Evolutionary conservation across 2,888 invertebrate genomes (phyloP), one percentile per base, ranked within the genome.

Genomic region (Drosophila affinis): DNA sequence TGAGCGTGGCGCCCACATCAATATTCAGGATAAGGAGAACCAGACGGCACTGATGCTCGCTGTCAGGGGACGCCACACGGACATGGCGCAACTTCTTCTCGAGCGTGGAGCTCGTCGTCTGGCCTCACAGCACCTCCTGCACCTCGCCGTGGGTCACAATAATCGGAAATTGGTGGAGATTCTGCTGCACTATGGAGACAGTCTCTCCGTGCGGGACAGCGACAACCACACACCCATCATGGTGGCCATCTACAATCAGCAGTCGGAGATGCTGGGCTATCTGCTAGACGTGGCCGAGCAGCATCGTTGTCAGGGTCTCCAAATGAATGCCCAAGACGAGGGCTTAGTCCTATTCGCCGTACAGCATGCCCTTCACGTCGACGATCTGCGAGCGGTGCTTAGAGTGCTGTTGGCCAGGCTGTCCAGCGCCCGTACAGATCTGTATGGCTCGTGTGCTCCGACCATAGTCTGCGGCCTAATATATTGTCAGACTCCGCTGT

Each of bases 231-330:
- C 96, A 0, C 95, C 96, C 6, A 92, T 96, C 47, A 94, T 95
- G 91, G 93, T 95, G 89, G 95, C 96, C 10, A 95, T 96, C 21
- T 95, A 94, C 93, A 93, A 94, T 76, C 94, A 94, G 80, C 93
- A 94, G 79, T 92, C 93, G 1, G 90, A 93, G 17, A 93, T 95
- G 74, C 94, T 95, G 10, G 93, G 93, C 77, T 91, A 94, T 45
- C 92, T 96, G 62, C 86, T 96, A 57, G 90, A 92, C 18, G 93
- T 77, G 32, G 88, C 88, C 0, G 63, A 71, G 5, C 62, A 77
- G 48, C 83, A 89, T 32, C 73, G 77, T 1, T 62, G 64, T 1
- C 56, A 67, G 53, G 80, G 81, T 0, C 56, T 76, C 24, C 77
- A 77, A 9, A 60, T 64, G 14, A 82, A 82, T 24, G 61, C 69